phyloP scores from a whole-genome alignment of 2,888 invertebrate species.

The Eupelmus urozonus region DNA sequence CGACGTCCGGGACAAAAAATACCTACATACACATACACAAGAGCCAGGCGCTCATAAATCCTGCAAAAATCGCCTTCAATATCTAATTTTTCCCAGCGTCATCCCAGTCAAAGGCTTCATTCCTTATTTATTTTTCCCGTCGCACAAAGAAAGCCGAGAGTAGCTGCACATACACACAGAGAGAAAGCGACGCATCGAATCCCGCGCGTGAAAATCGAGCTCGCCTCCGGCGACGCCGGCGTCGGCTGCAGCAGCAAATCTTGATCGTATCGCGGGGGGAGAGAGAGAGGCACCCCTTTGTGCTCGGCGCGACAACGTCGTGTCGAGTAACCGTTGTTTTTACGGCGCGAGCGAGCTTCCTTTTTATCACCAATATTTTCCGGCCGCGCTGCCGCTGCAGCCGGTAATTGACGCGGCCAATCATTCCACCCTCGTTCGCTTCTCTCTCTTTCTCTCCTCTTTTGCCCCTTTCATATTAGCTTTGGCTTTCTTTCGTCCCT shows the following conservation, averaged over 20 bases:
- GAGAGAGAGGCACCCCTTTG: background rate
- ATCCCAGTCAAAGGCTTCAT: background rate
- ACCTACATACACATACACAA: no score
- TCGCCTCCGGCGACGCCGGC: background rate
- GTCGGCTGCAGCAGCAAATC: background rate
- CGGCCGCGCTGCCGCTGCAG: background rate
- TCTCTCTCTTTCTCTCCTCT: constrained; percentile 10
- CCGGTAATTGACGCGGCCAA: constrained; percentile 52
- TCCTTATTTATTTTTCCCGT: background rate
- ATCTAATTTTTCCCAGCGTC: no score
- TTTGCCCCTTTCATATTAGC: constrained; percentile 20
- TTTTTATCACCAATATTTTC: constrained; percentile 49
- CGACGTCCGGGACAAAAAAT: no score
- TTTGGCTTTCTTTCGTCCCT: background rate
- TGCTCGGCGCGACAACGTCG: background rate
- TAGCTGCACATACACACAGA: background rate
- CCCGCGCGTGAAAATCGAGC: background rate
- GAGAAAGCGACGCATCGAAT: background rate
- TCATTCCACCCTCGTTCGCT: constrained; percentile 23
- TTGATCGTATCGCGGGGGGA: constrained; percentile 16
- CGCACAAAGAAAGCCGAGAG: background rate
- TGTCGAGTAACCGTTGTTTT: constrained; percentile 44
- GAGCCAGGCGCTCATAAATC: no score
- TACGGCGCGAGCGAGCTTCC: constrained; percentile 4
- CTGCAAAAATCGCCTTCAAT: no score